These are phyloP conservation scores for Rambutsinella grinnellia DNA, from an alignment of 2,888 invertebrate species.

Conservation along the genomic window DNA sequence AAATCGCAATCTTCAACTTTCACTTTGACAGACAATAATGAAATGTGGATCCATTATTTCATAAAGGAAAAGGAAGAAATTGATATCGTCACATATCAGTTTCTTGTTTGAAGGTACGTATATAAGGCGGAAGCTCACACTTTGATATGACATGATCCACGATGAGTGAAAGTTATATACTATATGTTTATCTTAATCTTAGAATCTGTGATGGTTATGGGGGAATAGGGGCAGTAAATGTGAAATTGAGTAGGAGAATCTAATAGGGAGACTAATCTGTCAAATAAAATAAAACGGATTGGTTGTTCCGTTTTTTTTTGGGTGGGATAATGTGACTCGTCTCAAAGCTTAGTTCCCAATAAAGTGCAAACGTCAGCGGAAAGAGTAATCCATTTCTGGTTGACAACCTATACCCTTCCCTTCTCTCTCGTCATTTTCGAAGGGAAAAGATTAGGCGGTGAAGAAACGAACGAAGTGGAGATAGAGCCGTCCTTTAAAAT, in stretches of 20 bases:
- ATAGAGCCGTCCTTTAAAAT: background rate
- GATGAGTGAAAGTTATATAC: no score
- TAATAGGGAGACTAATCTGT: slow-evolving; percentile 33
- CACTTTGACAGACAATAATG: no score
- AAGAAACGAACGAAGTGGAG: background rate
- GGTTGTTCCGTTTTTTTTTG: slow-evolving; percentile 29
- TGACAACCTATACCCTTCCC: background rate
- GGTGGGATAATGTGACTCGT: slow-evolving; percentile 37
- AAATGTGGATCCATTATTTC: no score
- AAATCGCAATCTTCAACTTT: no score
- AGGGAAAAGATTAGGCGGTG: slow-evolving; percentile 14
- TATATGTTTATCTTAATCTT: background rate
- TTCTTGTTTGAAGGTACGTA: no score
- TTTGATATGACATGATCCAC: no score
- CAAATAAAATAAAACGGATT: slow-evolving; percentile 49
- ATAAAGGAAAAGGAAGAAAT: no score
- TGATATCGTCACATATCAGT: no score
- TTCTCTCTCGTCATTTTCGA: background rate
- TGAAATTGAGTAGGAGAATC: slow-evolving; percentile 26
- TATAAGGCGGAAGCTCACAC: no score
- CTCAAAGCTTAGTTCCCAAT: slow-evolving; percentile 30
- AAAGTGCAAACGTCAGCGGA: slow-evolving; percentile 45
- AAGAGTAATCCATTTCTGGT: slow-evolving; percentile 1
- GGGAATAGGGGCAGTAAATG: background rate
- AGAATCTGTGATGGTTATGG: background rate